These are phyloP conservation scores for Caenorhabditis angaria DNA, from an alignment of 2,888 invertebrate species.

Conservation along the genomic window DNA sequence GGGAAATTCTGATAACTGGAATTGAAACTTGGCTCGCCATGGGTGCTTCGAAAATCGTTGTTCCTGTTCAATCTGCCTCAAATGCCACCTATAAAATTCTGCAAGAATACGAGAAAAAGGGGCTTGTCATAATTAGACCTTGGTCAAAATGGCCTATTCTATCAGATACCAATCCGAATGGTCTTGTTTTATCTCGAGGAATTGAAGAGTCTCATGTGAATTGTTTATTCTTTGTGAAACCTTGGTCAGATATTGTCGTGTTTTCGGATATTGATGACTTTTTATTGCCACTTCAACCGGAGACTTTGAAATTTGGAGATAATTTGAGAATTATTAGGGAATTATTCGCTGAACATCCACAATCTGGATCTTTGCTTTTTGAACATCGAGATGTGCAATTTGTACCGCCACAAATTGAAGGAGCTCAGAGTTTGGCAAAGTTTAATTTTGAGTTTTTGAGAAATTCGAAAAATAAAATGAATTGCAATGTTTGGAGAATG, in stretches of 20 bases:
- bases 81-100: conserved; percentile 61
- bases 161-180: conserved; percentile 71
- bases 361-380: conserved; percentile 69
- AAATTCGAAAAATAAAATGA: conserved; percentile 67
- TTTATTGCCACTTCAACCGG: conserved; percentile 65
- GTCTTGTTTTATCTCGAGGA: conserved; percentile 58
- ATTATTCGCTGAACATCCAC: conserved; percentile 68
- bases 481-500: conserved; percentile 70
- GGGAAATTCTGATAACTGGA: conserved; percentile 70
- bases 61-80: conserved; percentile 70
- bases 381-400: conserved; percentile 69
- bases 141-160: conserved; percentile 72
- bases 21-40: conserved; percentile 66
- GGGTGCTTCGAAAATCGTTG: conserved; percentile 68
- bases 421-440: conserved; percentile 47
- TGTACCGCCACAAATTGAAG: conserved; percentile 34
- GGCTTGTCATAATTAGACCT: conserved; percentile 63
- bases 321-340: conserved; percentile 62
- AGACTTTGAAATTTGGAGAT: conserved; percentile 50
- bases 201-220: conserved; percentile 71
- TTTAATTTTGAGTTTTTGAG: conserved; percentile 68
- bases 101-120: conserved; percentile 64
- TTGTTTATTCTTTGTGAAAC: conserved; percentile 70
- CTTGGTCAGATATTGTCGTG: conserved; percentile 66
- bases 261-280: conserved; percentile 72